Conservation (phyloP, 2,888 invertebrate genomes). For the Bombylius discolor region DNA sequence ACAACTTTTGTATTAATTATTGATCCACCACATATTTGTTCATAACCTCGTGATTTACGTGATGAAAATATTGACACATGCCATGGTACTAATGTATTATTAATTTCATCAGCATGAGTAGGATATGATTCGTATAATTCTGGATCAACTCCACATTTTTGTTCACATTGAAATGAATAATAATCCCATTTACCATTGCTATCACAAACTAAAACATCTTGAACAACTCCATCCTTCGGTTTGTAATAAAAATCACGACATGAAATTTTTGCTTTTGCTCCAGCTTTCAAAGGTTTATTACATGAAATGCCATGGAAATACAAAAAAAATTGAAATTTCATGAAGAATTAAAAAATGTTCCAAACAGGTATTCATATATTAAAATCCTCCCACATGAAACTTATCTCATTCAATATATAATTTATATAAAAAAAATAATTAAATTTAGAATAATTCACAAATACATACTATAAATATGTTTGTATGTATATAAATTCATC, state of each 20-base stretch:
- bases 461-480: no score
- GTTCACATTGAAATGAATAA: conserved; percentile 18
- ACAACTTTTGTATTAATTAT: conserved; percentile 18
- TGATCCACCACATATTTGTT: conserved; percentile 17
- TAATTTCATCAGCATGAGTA: neutral
- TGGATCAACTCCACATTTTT: conserved; percentile 20
- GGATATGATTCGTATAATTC: conserved; percentile 9
- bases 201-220: conserved; percentile 15
- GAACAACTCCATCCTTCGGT: neutral
- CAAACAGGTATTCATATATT: no score
- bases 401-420: no score
- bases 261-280: conserved; percentile 13
- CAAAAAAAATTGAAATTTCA: no score
- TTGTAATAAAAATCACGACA: conserved; percentile 10
- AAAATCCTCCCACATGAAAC: no score
- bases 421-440: no score
- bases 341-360: no score
- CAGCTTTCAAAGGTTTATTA: conserved; percentile 7
- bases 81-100: conserved; percentile 18
- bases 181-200: conserved; percentile 21
- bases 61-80: conserved; percentile 15
- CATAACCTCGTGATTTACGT: neutral
- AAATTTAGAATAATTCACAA: no score
- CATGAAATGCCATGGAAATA: no score
- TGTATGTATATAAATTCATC: no score